A percentile compares a stretch with the other conserved stretches of the same genome.
phyloP scores from a whole-genome alignment of 2,797 vertebrate species.

The Sitta carolinensis region DNA sequence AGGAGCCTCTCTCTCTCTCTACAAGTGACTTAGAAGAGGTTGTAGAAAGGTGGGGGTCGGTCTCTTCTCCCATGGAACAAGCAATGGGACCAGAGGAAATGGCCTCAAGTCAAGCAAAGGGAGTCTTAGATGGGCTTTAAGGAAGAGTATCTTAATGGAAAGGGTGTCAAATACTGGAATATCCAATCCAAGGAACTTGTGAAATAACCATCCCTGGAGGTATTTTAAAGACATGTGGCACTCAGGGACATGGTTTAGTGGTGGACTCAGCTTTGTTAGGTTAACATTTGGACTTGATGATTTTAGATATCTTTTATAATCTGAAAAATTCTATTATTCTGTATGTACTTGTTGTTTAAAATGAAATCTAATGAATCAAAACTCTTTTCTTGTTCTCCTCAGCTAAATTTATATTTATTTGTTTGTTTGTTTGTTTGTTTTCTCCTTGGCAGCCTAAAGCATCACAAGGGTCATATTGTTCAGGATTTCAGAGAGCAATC shows the following conservation, averaged over 20 bases:
- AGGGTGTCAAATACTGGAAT: background rate
- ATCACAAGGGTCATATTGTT: conserved; percentile 11
- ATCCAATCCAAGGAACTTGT: background rate
- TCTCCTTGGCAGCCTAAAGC: conserved; percentile 28
- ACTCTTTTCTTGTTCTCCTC: background rate
- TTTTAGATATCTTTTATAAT: background rate
- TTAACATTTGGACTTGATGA: background rate
- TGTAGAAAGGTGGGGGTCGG: background rate
- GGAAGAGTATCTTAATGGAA: background rate
- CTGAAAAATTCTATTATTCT: background rate
- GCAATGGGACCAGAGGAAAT: background rate
- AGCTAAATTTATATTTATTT: background rate
- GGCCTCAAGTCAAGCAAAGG: background rate
- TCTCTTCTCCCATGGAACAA: background rate
- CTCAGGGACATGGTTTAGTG: background rate
- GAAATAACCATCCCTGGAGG: background rate
- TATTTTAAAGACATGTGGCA: background rate
- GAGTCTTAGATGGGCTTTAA: background rate
- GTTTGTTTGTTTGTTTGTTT: background rate
- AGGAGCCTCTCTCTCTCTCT: background rate
- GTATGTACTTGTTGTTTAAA: background rate
- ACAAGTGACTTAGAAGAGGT: background rate
- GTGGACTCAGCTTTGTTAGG: background rate
- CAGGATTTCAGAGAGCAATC: conserved; percentile 26
- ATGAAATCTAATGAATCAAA: background rate